These are phyloP conservation scores for Porites cylindrica DNA, from an alignment of 92 coral and sea anemone species.

Conservation along the genomic window DNA sequence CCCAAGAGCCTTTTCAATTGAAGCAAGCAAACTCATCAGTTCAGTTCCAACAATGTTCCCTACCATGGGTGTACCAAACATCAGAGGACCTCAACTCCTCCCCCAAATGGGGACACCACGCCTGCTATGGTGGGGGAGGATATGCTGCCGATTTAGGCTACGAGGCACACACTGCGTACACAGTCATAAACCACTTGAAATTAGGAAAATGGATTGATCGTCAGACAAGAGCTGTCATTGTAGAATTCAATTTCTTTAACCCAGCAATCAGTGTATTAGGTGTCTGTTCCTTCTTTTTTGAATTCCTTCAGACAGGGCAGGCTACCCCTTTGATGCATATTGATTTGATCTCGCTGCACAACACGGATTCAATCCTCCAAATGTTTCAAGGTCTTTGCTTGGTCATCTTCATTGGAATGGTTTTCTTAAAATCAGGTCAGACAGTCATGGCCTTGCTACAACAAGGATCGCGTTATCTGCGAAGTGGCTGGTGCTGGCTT, in stretches of 20 bases:
- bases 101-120: neutral
- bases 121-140: constrained; percentile 19
- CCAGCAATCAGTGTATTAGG: neutral
- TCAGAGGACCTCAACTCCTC: neutral
- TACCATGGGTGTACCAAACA: neutral
- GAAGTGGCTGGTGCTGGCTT: neutral
- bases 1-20: neutral
- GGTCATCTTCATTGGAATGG: constrained; percentile 8
- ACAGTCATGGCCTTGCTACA: neutral
- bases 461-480: neutral
- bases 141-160: constrained; percentile 6
- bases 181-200: neutral
- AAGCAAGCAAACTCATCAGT: neutral
- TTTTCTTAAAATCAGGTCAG: neutral
- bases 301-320: constrained; percentile 1
- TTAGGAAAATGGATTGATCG: constrained; percentile 2
- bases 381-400: neutral
- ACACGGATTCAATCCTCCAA: neutral
- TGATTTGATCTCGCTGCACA: neutral
- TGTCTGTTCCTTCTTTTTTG: neutral
- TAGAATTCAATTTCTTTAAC: neutral
- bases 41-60: neutral
- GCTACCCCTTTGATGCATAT: neutral
- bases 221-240: constrained; percentile 12
- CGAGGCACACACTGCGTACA: constrained; percentile 1